A percentile compares a stretch with the other conserved stretches of the same genome.
phyloP scores from a whole-genome alignment of 2,113 vertebrate genomes.

The Bucco capensis region DNA sequence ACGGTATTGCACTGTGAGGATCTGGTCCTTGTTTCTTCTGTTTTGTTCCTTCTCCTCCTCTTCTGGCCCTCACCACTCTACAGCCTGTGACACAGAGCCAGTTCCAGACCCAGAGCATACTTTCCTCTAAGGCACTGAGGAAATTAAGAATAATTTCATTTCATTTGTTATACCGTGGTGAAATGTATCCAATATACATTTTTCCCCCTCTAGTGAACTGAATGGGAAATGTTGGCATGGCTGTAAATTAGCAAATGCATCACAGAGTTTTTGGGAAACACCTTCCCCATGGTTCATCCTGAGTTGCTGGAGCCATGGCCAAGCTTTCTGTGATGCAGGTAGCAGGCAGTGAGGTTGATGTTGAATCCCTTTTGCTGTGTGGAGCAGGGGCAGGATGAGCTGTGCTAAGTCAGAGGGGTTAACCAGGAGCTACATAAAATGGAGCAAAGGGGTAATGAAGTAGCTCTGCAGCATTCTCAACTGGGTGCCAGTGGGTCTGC shows the following conservation, averaged over 20 bases:
- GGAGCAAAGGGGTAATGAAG: neutral
- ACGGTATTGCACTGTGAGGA: conserved; percentile 45
- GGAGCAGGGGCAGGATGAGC: neutral
- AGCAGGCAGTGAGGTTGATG: neutral
- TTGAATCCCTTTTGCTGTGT: neutral
- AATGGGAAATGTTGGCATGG: neutral
- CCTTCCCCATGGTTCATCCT: neutral
- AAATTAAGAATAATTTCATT: neutral
- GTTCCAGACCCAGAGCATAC: neutral
- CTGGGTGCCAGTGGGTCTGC: fast-evolving
- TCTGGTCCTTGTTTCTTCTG: conserved; percentile 14
- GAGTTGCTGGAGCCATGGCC: neutral
- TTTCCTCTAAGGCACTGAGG: conserved; percentile 8
- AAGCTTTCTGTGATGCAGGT: neutral
- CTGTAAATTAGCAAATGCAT: neutral
- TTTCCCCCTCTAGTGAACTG: neutral
- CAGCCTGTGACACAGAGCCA: neutral
- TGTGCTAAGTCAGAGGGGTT: neutral
- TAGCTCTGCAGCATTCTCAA: neutral
- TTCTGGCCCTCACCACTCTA: neutral
- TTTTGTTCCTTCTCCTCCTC: neutral
- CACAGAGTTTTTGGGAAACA: neutral
- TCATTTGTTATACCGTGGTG: neutral
- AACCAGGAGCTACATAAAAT: neutral
- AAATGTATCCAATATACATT: neutral